phyloP scores from a whole-genome alignment of 2,888 invertebrate genomes.

The Eristalis pertinax region DNA sequence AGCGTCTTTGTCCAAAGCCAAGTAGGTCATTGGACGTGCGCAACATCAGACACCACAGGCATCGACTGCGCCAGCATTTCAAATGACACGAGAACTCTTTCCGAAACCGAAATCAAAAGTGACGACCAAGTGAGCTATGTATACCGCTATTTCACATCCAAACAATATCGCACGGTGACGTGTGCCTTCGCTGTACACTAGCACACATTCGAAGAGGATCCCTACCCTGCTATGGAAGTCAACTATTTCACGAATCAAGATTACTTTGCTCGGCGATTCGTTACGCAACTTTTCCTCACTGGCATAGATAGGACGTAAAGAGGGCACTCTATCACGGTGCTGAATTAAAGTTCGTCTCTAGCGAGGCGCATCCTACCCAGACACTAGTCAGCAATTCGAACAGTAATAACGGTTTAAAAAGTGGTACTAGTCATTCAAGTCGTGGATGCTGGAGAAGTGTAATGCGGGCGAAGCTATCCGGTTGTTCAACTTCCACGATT shows the following conservation, averaged over 20 bases:
- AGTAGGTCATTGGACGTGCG: constrained; percentile 61
- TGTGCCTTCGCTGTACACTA: background rate
- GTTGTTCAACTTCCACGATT: constrained; percentile 61
- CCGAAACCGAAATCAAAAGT: constrained; percentile 47
- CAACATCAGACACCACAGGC: constrained; percentile 22
- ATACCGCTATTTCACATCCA: constrained; percentile 43
- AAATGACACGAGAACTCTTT: constrained; percentile 42
- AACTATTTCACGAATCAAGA: constrained; percentile 34
- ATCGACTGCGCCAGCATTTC: background rate
- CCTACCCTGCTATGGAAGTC: constrained; percentile 8
- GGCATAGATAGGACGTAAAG: constrained; percentile 55
- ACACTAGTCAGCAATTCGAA: constrained; percentile 45
- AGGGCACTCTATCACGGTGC: constrained; percentile 63
- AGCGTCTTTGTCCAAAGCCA: background rate
- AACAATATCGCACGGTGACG: constrained; percentile 5
- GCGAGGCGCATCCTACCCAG: constrained; percentile 19
- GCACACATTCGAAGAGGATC: background rate
- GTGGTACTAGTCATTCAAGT: constrained; percentile 43
- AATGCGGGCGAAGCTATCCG: constrained; percentile 47
- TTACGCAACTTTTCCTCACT: constrained; percentile 64
- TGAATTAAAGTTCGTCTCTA: constrained; percentile 46
- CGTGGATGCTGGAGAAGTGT: constrained; percentile 1
- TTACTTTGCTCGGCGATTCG: constrained; percentile 53
- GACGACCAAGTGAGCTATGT: constrained; percentile 43
- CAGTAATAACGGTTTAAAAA: constrained; percentile 52